Base-by-base conservation (phyloP, 2,113 vertebrate genomes). In the Colossoma macropomum region DNA sequence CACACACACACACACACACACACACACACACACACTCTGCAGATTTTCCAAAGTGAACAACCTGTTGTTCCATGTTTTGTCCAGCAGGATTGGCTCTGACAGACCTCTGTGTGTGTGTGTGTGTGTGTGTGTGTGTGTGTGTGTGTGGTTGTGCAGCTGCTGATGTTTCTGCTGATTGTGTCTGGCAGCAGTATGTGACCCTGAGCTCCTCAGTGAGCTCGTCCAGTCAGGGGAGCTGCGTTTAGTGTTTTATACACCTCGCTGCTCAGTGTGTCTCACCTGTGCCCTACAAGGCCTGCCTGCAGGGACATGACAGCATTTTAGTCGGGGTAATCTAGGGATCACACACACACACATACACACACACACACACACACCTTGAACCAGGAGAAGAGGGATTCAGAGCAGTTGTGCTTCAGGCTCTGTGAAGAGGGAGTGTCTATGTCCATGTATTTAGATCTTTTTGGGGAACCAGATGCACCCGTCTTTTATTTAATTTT, bases 171-270 rank as follows among this genome's bases (percentile, higher is more conserved):
- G 28, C 45, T 28, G 13, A 70, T 77, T 17, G 19, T 68, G 27
- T 81, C 19, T 73, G 45, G 60, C 70, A 74, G 59, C 54, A 75
- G 56, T 25, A 62, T 32, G 68, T 62, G 56, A 62, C 79, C 78
- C 54, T 62, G 54, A 23, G 60, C 68, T 30, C 54, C 38, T 48
- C 59, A 69, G 48, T 38, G 30, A 54, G 28, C 65, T 27, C 30
- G 77, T 17, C 28, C 54, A 32, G 77, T 56, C 77, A 79, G 63
- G 32, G 63, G 48, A 66, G 77, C 48, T 62, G 41, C 59, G 79
- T 80, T 80, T 71, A 80, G 56, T 80, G 69, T 28, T 68, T 80
- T 80, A 71, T 59, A 45, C 78, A 80, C 79, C 68, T 32, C 25
- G 23, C 79, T 72, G 78, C 66, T 80, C 52, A 21, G 27, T n/a